Conservation (phyloP, 1,140 invertebrate species). For the Acromyrmex heyeri region DNA sequence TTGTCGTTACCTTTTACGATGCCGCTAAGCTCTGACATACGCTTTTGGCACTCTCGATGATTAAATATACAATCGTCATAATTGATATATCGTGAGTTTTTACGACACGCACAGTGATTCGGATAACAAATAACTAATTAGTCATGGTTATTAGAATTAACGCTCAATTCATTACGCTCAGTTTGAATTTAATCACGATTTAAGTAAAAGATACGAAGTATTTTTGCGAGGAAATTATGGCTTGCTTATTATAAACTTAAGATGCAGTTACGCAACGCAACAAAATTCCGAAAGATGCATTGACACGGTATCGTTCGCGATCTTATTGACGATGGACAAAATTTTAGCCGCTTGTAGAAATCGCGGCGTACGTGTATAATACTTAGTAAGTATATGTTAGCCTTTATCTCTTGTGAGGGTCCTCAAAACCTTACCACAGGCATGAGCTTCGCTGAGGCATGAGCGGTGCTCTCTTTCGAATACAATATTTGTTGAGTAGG, state of each 20-base stretch:
- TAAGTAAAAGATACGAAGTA: too few relatives aligned
- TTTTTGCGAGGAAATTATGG: background rate
- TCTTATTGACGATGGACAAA: conserved; percentile 79
- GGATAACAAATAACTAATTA: background rate
- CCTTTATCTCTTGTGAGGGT: conserved; percentile 80
- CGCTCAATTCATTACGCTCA: background rate
- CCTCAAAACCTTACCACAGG: conserved; percentile 83
- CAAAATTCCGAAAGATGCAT: background rate
- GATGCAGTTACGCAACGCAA: background rate
- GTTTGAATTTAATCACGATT: background rate
- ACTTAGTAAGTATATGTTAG: conserved; percentile 82
- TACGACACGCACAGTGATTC: background rate
- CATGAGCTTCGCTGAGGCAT: conserved; percentile 74
- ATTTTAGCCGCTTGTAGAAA: conserved; percentile 73
- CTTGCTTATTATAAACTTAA: background rate
- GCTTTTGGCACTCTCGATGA: background rate
- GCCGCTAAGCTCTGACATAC: background rate
- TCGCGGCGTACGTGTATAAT: conserved; percentile 68
- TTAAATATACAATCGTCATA: background rate
- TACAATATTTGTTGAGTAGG: conserved; percentile 78
- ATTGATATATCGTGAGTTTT: background rate
- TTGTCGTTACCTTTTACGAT: conserved; percentile 75
- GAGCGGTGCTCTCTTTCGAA: conserved; percentile 79
- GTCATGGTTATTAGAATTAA: background rate
- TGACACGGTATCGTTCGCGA: conserved; percentile 57